Base-by-base conservation (phyloP, 2,113 vertebrate genomes). In the Todiramphus chloris region DNA sequence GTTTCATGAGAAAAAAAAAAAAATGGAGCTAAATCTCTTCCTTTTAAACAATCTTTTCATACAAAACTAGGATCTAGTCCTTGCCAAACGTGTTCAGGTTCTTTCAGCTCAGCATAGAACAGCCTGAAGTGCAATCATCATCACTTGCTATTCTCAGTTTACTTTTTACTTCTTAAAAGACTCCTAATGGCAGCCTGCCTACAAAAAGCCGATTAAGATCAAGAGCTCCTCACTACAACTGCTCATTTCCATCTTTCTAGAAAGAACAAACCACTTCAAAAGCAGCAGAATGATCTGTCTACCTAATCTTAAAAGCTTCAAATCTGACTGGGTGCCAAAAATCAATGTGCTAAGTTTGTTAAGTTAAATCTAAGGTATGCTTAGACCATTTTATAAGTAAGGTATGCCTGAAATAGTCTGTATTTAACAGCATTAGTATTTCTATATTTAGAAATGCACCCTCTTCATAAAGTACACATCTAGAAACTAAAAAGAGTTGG, bases 231-330 rank as follows among this genome's bases (percentile, higher is more conserved):
- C 46, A 41, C 21, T 77, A 43, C 37, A 92, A 80, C n/a, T 59
- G 72, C 41, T 96, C 9, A 1, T 59, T 95, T 86, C 55, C 55
- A 93, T 70, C 67, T 74, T 69, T 86, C 68, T 43, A 74, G 68
- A 95, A 95, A 94, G 72, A 83, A 44, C 85, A 94, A 85, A 77
- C 33, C 59, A 80, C 72, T 96, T 90, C 79, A 94, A 86, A 93
- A 89, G 83, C 59, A 93, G 63, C 59, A 90, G 74, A 82, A 87
- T 4, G 3, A 94, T 73, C 50, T 89, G 68, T 63, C 70, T 62
- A 72, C 56, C 58, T 77, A 55, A 88, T 86, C 92, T 90, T 58
- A 92, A 90, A 91, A 80, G 50, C 37, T 88, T 89, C 55, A 53
- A 9, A 74, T 77, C 31, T 94, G 75, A 84, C 51, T 23, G 48